A percentile compares a stretch with the other conserved stretches of the same genome.
Conservation (phyloP, 2,113 vertebrate species). For the Zosterops japonicus region DNA sequence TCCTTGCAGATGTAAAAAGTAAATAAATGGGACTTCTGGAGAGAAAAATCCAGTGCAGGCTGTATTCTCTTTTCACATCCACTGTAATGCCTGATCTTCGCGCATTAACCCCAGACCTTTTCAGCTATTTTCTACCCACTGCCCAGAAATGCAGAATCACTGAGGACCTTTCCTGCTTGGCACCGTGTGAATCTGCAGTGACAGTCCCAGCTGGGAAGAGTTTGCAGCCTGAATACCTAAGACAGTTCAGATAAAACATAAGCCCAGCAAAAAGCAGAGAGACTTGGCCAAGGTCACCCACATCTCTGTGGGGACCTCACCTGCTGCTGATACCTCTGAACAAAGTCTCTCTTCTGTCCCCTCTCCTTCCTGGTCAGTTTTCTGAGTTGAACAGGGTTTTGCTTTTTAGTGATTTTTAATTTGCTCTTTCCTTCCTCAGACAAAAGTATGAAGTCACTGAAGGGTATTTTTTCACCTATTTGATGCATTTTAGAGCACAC, state of each 20-base stretch:
- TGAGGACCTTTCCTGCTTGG: not conserved
- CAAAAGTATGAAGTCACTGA: not conserved
- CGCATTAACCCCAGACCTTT: not conserved
- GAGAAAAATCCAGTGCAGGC: not conserved
- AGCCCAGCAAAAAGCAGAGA: not conserved
- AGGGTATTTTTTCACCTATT: not conserved
- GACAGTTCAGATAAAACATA: not conserved
- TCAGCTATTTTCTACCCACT: not conserved
- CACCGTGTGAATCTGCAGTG: not conserved
- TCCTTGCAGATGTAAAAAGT: not conserved
- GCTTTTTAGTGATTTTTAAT: not conserved
- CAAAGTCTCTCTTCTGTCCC: not conserved
- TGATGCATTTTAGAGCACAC: not conserved
- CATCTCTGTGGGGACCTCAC: accelerated
- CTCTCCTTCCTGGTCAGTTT: not conserved
- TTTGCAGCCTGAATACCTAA: constrained; percentile 21
- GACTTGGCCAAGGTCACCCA: constrained; percentile 20
- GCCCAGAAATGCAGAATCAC: not conserved
- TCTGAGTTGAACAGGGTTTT: not conserved
- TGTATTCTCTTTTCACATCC: not conserved
- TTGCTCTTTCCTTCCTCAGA: not conserved
- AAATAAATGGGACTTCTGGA: not conserved
- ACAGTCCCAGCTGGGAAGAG: constrained; percentile 26
- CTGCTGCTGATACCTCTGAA: not conserved
- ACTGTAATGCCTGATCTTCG: not conserved